These are phyloP conservation scores for Cyrtodaria siliqua DNA, from an alignment of 2,888 invertebrate genomes.

Conservation along the genomic window DNA sequence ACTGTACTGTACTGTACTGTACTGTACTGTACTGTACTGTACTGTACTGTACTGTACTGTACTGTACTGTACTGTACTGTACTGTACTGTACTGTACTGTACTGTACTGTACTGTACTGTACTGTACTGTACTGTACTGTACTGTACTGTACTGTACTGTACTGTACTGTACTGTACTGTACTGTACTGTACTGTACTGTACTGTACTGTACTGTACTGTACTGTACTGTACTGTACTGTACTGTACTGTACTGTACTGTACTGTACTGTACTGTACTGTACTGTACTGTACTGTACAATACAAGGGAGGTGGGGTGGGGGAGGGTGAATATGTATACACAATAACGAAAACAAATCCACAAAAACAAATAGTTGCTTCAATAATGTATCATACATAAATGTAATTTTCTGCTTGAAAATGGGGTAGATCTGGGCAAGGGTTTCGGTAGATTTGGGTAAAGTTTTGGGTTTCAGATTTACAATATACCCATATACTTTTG, in stretches of 20 bases:
- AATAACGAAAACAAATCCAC: too few species aligned
- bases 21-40: background rate
- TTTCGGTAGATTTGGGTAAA: too few species aligned
- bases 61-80: constrained; percentile 4
- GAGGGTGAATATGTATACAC: too few species aligned
- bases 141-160: constrained; percentile 52
- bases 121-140: constrained; percentile 13
- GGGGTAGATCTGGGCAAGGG: too few species aligned
- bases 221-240: constrained; percentile 12
- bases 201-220: constrained; percentile 10
- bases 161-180: constrained; percentile 26
- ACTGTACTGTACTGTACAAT: constrained; percentile 17
- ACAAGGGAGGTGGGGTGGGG: too few species aligned
- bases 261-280: constrained; percentile 16
- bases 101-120: constrained; percentile 43
- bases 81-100: constrained; percentile 40
- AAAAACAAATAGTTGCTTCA: too few species aligned
- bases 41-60: background rate
- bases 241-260: constrained; percentile 17
- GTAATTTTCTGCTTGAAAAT: too few species aligned
- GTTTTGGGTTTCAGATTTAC: too few species aligned
- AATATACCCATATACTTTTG: too few species aligned
- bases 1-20: background rate
- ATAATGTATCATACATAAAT: too few species aligned
- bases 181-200: constrained; percentile 17